These are phyloP conservation scores for Colistium nudipinnis DNA, from an alignment of 2,113 vertebrate species.

Conservation along the genomic window DNA sequence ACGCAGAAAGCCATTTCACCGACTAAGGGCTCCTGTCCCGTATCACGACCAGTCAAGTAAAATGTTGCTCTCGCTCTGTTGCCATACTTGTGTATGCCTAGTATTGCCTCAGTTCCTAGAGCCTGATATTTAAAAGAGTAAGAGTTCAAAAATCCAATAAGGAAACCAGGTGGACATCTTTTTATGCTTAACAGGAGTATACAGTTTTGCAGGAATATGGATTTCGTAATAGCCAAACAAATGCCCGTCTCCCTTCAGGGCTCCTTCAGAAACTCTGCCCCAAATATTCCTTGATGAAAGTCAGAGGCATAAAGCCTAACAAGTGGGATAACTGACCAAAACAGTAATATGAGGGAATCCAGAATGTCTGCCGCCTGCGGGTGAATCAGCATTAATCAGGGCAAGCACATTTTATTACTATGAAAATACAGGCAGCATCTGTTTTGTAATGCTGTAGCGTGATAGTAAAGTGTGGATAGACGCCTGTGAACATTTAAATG, in stretches of 20 bases:
- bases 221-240: not conserved
- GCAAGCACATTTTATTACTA: too few relatives aligned
- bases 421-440: too few relatives aligned
- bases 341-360: not conserved
- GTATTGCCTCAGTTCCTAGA: not conserved
- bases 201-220: too few relatives aligned
- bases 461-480: too few relatives aligned
- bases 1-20: constrained; percentile 24
- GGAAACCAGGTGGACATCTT: too few relatives aligned
- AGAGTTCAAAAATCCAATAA: too few relatives aligned
- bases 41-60: constrained; percentile 39
- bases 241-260: not conserved
- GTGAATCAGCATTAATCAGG: not conserved
- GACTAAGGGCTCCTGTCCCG: constrained; percentile 45
- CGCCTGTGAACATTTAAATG: too few relatives aligned
- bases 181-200: too few relatives aligned
- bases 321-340: not conserved
- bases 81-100: constrained; percentile 16
- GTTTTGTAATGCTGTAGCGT: too few relatives aligned
- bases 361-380: not conserved
- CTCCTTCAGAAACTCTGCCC: not conserved
- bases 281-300: not conserved
- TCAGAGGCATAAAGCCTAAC: not conserved
- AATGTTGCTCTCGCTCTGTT: constrained; percentile 33
- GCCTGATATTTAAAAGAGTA: not conserved